phyloP scores from a whole-genome alignment of 2,888 invertebrate genomes.

The Itoplectis maculator region DNA sequence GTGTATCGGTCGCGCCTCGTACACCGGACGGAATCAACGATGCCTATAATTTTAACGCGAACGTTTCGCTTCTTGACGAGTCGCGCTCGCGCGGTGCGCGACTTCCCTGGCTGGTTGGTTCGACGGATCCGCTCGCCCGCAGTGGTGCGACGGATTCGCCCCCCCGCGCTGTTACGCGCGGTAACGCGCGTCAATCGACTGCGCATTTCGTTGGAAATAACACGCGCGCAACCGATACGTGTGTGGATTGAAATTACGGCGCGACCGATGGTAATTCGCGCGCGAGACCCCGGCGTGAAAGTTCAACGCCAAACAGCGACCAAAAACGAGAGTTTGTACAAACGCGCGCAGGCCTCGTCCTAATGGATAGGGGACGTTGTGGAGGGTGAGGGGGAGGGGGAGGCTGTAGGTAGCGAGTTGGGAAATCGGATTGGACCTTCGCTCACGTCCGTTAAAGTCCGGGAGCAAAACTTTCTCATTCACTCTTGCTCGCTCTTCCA shows the following conservation, averaged over 20 bases:
- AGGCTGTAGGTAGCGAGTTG: slow-evolving; percentile 57
- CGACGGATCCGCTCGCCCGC: not conserved
- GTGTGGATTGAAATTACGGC: slow-evolving; percentile 30
- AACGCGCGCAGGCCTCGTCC: slow-evolving; percentile 1
- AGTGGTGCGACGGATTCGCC: not conserved
- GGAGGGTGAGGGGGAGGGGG: no score
- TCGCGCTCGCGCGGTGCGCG: not conserved
- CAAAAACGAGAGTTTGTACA: slow-evolving; percentile 36
- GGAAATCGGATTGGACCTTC: slow-evolving; percentile 67
- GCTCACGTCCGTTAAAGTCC: slow-evolving; percentile 55
- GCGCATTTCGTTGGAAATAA: slow-evolving; percentile 14
- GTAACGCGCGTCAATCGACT: slow-evolving; percentile 18
- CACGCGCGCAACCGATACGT: not conserved
- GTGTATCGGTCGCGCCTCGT: slow-evolving; percentile 52
- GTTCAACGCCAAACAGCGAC: slow-evolving; percentile 26
- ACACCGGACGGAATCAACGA: slow-evolving; percentile 62
- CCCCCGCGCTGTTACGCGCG: slow-evolving; percentile 14
- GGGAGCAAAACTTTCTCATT: slow-evolving; percentile 64
- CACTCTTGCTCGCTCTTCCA: slow-evolving; percentile 39
- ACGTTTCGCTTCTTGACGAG: slow-evolving; percentile 56
- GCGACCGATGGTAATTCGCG: slow-evolving; percentile 12
- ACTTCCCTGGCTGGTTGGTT: not conserved
- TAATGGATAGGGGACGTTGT: slow-evolving; percentile 45
- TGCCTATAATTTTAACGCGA: slow-evolving; percentile 64
- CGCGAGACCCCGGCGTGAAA: slow-evolving; percentile 10